Percentiles rank a stretch among this genome's conserved stretches.
Conservation (phyloP, 2,113 vertebrate genomes). For the Oryzias woworae region DNA sequence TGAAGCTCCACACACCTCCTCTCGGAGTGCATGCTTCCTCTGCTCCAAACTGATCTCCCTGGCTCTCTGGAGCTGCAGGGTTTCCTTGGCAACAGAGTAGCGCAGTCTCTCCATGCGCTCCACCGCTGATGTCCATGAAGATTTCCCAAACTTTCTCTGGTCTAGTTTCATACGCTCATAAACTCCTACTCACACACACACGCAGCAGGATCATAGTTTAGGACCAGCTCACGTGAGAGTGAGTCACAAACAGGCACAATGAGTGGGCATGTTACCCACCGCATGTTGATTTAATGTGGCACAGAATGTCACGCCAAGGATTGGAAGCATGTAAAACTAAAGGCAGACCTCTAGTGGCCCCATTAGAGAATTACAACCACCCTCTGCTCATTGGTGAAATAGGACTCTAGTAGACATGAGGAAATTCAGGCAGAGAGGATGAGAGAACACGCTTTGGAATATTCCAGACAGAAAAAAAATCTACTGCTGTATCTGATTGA, state of each 20-base stretch:
- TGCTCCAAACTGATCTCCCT: slow-evolving; percentile 97
- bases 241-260: slow-evolving; percentile 7
- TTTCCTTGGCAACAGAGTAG: slow-evolving; percentile 94
- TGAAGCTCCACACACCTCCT: slow-evolving; percentile 83
- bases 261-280: slow-evolving; percentile 1
- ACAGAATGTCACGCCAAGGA: neutral
- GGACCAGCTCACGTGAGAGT: neutral
- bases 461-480: slow-evolving; percentile 16
- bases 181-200: slow-evolving; percentile 78
- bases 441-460: slow-evolving; percentile 12
- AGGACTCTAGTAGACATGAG: neutral
- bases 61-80: slow-evolving; percentile 94
- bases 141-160: slow-evolving; percentile 95
- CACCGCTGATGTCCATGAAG: slow-evolving; percentile 91
- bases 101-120: slow-evolving; percentile 95
- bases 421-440: slow-evolving; percentile 19
- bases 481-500: slow-evolving; percentile 54
- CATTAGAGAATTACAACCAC: slow-evolving; percentile 36
- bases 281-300: slow-evolving; percentile 3
- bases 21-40: slow-evolving; percentile 89
- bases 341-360: slow-evolving; percentile 57
- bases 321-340: neutral
- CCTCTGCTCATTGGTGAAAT: slow-evolving; percentile 1
- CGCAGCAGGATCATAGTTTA: neutral
- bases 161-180: slow-evolving; percentile 93